Conservation (phyloP, 2,888 invertebrate species). For the Lasioglossum leucozonium region DNA sequence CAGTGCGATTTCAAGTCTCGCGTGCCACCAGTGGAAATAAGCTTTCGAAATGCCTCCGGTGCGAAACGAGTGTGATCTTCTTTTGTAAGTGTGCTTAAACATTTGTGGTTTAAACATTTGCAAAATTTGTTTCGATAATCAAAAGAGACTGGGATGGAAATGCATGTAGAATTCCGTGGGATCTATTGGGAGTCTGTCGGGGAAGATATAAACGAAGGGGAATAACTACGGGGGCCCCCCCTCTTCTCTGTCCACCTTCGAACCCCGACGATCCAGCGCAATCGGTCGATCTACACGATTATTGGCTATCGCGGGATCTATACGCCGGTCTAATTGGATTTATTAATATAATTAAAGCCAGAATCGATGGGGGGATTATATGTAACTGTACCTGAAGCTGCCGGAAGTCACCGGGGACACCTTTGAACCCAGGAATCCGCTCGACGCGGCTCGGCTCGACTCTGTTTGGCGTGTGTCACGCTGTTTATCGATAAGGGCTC, state of each 20-base stretch:
- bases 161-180: conserved; percentile 54
- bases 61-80: neutral
- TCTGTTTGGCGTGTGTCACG: conserved; percentile 12
- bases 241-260: conserved; percentile 24
- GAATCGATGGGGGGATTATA: conserved; percentile 11
- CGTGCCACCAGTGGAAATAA: neutral
- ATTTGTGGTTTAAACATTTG: neutral
- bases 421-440: conserved; percentile 16
- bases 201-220: conserved; percentile 30
- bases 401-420: conserved; percentile 19
- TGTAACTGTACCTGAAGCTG: conserved; percentile 18
- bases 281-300: conserved; percentile 53
- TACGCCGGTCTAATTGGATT: conserved; percentile 53
- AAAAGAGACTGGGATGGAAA: neutral
- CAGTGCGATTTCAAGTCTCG: neutral
- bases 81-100: neutral
- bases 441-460: neutral
- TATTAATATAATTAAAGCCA: conserved; percentile 50
- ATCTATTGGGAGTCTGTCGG: conserved; percentile 44
- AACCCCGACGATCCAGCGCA: conserved; percentile 14
- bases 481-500: neutral
- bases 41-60: no score
- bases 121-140: neutral
- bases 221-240: neutral
- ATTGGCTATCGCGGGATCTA: conserved; percentile 49